Base-by-base conservation (phyloP, 2,888 invertebrate species). In the Dioctria rufipes region DNA sequence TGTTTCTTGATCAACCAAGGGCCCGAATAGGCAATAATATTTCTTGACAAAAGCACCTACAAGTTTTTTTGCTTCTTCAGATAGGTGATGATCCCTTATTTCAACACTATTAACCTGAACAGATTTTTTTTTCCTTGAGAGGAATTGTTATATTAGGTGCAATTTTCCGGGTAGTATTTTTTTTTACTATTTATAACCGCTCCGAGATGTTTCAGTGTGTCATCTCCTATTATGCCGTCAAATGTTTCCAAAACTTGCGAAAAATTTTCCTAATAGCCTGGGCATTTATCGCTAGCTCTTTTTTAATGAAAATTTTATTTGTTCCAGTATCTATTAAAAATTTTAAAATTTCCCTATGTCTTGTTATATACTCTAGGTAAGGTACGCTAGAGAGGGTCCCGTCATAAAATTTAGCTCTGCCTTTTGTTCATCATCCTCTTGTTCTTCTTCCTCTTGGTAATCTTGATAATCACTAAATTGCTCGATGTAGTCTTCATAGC, bases 111-210 rank as follows among this genome's bases (percentile, higher is more conserved):
- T n/a, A n/a, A n/a, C n/a, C n/a, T n/a, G n/a, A n/a, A n/a, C 46
- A 46, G 46, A 8, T 46, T 4, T 5, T 46, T 5, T 71, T 82
- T 63, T 80, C 60, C 39, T 78, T 82, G 3, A 82, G 46, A 39
- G 78, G 67, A 25, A 80, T 81, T 60, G 69, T 63, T 6, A 81
- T 81, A 40, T 69, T 63, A 5, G 80, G 46, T 46, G 46, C 46
- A 46, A 46, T 5, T 8, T 46, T 46, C 4, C 4, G 46, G 46
- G 46, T 46, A 8, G n/a, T n/a, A n/a, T n/a, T n/a, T n/a, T 46
- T 46, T 46, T 46, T 46, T 81, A n/a, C 58, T 39, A 46, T 79
- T 63, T 5, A 71, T 73, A 5, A 81, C 60, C 2, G 81, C 73
- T 60, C 13, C 78, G 4, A 80, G 67, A 43, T 81, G 6, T 40